These are phyloP conservation scores for Rhorus exstirpatorius DNA, from an alignment of 2,888 invertebrate species.

Conservation along the genomic window DNA sequence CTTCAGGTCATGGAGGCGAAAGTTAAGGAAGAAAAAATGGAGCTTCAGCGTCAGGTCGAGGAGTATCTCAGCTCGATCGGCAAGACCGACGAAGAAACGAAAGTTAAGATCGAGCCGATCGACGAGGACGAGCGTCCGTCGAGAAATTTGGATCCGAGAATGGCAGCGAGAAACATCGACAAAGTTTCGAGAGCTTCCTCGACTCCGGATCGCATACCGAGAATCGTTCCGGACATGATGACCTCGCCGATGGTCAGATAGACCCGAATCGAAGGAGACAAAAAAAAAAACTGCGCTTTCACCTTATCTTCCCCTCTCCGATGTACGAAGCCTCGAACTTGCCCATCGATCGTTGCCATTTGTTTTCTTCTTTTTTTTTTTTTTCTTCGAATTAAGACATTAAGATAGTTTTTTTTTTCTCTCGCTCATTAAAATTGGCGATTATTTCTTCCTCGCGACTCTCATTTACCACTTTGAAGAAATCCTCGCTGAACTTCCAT, in stretches of 20 bases:
- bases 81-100: conserved; percentile 27
- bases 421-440: background rate
- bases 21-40: conserved; percentile 56
- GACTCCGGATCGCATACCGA: conserved; percentile 10
- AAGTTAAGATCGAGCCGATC: conserved; percentile 4
- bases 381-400: no score
- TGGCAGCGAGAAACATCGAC: background rate
- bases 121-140: background rate
- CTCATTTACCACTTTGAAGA: background rate
- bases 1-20: conserved; percentile 48
- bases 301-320: no score
- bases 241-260: conserved; percentile 43
- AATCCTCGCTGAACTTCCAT: background rate
- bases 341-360: conserved; percentile 8
- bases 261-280: no score
- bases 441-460: background rate
- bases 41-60: conserved; percentile 51
- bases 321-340: no score
- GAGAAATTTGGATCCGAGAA: conserved; percentile 28
- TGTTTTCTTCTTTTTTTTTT: background rate
- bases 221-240: conserved; percentile 54
- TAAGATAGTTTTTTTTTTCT: no score
- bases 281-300: background rate
- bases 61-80: conserved; percentile 49
- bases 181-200: background rate